Evolutionary conservation across 2,888 invertebrate species (phyloP), one percentile per base, ranked within the genome.

Genomic region (Cactoblastis cactorum): DNA sequence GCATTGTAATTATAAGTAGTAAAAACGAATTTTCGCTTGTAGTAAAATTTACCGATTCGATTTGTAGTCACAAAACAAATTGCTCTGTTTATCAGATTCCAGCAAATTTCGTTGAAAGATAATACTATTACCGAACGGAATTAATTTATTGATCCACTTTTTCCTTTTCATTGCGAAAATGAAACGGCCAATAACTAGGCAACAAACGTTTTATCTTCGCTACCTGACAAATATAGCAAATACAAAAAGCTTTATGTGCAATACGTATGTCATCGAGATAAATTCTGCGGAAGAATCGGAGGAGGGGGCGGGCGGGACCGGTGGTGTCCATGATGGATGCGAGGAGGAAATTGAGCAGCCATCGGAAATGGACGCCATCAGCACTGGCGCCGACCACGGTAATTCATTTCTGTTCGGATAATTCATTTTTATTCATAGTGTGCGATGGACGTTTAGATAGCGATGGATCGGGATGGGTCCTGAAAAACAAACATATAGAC

Each of bases 331-430:
- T 69, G 69, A 71, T 69, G 61, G 71, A 71, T 68, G 62, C 46
- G 55, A 53, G 53, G 54, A 62, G 71, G 70, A 70, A 70, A 71
- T 69, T 62, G 71, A 62, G 57, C 65, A 57, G 57, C 46, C 63
- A 55, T 58, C 62, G 69, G 67, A 69, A 67, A 64, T 63, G 61
- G 61, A 50, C 57, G 58, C 61, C 54, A 55, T 41, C 39, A 39
- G 39, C 38, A 33, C 32, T 33, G 49, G 46, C 51, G 35, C 32
- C 32, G 47, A 50, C 49, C 49, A 41, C 46, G 46, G 46, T 51
- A 46, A 51, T 49, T 54, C 53, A 54, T 54, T 51, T 51, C 49
- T 49, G 33, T 41, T 45, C 41, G 46, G 46, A 37, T 38, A 48
- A 48, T 38, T 48, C 37, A 48, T 48, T 48, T 48, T 48, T 48